Base-by-base conservation (phyloP, 2,888 invertebrate species). In the Crossocerus cetratus region DNA sequence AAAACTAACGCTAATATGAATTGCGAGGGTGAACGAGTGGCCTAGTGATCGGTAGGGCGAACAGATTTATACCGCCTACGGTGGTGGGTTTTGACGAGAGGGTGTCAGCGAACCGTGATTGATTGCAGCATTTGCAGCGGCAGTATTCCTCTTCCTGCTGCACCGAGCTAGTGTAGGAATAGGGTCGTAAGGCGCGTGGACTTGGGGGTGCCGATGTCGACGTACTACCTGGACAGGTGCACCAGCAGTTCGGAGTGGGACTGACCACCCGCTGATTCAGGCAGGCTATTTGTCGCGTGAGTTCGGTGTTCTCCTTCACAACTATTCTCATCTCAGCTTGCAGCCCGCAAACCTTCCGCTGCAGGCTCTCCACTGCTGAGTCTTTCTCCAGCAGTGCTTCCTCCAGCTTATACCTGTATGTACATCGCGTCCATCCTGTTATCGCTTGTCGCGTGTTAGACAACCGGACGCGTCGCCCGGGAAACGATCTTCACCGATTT, bases 381-480 rank as follows among this genome's bases (percentile, higher is more conserved):
- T 94, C 94, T 81, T 94, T 94, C 49, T 92, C 92, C 88, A 94
- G 91, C 72, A 94, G 84, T 82, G 94, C 93, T 83, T 93, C 93
- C 84, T 94, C 94, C 76, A 94, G 89, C 79, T 93, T 91, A 83
- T 93, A 94, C 85, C 94, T 94, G 88, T 32, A 53, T 32, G 18
- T 54, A 45, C 21, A 32, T 32, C 16, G 16, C 21, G 8, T 54
- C 43, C 20, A 32, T 42, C 16, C 14, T 32, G 11, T 71, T 55
- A 53, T 62, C 49, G n/a, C 49, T 23, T n/a, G 11, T 69, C 45
- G 56, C 13, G 16, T 32, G 44, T 16, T 22, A 14, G 32, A 22
- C 2, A 2, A 3, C 16, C 53, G 45, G 54, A 16, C 60, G 55
- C 58, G 81, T 80, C 53, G 60, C 63, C 67, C 62, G 53, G 81